A percentile compares a stretch with the other conserved stretches of the same genome.
Evolutionary conservation across 2,888 invertebrate genomes (phyloP).

Genomic region (Bembecia ichneumoniformis): DNA sequence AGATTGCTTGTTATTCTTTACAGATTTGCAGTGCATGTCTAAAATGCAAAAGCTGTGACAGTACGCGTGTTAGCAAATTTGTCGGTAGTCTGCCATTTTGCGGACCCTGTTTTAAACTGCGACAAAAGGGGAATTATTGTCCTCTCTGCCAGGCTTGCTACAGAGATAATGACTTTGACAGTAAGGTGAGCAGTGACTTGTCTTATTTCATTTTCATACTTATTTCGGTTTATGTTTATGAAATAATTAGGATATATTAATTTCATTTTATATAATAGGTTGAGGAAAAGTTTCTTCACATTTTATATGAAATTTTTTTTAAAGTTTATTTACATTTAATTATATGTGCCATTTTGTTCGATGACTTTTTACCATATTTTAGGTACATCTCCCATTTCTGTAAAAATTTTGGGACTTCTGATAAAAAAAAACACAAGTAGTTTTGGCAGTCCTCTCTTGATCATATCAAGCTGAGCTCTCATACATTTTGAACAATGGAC

Average conservation of each 20-base stretch:
- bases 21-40: slow-evolving; percentile 82
- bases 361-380: too few relatives aligned
- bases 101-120: slow-evolving; percentile 85
- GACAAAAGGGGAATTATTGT: slow-evolving; percentile 92
- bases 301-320: too few relatives aligned
- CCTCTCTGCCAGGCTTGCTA: slow-evolving; percentile 93
- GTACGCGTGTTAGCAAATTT: slow-evolving; percentile 82
- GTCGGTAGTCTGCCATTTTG: slow-evolving; percentile 91
- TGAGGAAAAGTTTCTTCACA: too few relatives aligned
- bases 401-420: too few relatives aligned
- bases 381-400: too few relatives aligned
- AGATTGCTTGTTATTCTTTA: slow-evolving; percentile 8
- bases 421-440: too few relatives aligned
- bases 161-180: slow-evolving; percentile 91
- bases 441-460: too few relatives aligned
- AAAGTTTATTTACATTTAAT: too few relatives aligned
- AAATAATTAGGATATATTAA: neutral
- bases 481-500: too few relatives aligned
- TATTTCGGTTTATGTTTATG: neutral
- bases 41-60: slow-evolving; percentile 92
- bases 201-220: neutral
- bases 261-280: too few relatives aligned
- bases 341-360: too few relatives aligned
- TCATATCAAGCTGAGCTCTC: too few relatives aligned
- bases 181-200: slow-evolving; percentile 69